Percentiles rank a stretch among this genome's conserved stretches.
Conservation (phyloP, 2,888 invertebrate species). For the Leptura quadrifasciata region DNA sequence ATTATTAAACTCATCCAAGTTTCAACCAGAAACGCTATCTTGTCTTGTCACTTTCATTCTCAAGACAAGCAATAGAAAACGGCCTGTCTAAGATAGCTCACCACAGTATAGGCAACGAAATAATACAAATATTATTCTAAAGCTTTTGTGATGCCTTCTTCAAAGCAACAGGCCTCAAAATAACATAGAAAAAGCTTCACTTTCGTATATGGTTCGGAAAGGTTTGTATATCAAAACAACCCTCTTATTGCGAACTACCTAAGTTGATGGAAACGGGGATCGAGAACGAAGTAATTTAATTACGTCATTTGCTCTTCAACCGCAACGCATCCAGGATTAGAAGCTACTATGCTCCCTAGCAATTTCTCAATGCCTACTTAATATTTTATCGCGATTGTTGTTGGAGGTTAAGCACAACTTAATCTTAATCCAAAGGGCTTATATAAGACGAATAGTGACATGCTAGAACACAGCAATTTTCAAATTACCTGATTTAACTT, state of each 20-base stretch:
- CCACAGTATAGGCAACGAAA: neutral
- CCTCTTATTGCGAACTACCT: neutral
- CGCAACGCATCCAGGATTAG: neutral
- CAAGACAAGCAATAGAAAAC: neutral
- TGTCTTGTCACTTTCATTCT: neutral
- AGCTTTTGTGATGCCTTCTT: neutral
- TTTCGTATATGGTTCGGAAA: neutral
- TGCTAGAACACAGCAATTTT: neutral
- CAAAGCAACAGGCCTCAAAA: neutral
- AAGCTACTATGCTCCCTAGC: neutral
- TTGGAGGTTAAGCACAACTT: conserved; percentile 2
- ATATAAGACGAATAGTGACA: neutral
- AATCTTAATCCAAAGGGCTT: neutral
- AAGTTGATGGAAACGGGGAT: neutral
- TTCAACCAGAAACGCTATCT: neutral
- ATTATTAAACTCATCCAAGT: neutral
- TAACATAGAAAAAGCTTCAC: neutral
- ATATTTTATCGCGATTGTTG: conserved; percentile 2
- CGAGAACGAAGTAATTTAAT: conserved; percentile 2
- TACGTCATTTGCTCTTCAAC: neutral
- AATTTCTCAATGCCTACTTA: conserved; percentile 14
- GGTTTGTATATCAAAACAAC: neutral
- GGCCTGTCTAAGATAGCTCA: neutral
- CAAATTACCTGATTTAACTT: too few relatives aligned
- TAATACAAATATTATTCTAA: neutral